These are phyloP conservation scores for Mamestra brassicae DNA, from an alignment of 2,888 invertebrate genomes.

Conservation along the genomic window DNA sequence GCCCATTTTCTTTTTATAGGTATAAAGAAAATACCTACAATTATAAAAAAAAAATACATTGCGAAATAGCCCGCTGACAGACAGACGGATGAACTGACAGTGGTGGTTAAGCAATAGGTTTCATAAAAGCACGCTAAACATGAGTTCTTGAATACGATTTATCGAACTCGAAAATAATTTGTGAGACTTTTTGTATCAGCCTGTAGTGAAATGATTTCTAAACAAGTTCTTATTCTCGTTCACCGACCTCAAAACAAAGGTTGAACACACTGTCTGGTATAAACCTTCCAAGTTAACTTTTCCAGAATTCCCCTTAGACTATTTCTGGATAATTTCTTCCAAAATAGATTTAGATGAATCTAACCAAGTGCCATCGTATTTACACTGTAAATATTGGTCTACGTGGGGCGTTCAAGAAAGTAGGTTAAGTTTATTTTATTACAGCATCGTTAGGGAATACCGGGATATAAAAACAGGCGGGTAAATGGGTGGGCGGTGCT, in stretches of 20 bases:
- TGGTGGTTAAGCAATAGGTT: no score
- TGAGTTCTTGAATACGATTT: no score
- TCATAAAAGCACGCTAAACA: no score
- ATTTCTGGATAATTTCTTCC: slow-evolving; percentile 22
- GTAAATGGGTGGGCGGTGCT: slow-evolving; percentile 34
- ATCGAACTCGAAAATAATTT: neutral
- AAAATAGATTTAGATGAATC: slow-evolving; percentile 22
- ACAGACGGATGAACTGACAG: no score
- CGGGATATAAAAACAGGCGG: slow-evolving; percentile 48
- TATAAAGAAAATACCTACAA: no score
- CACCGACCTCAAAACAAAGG: neutral
- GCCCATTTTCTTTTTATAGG: no score
- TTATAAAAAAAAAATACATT: no score
- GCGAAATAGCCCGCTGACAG: no score
- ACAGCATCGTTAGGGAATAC: slow-evolving; percentile 49
- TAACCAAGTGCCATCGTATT: slow-evolving; percentile 35
- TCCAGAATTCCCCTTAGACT: neutral
- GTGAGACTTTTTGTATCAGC: neutral
- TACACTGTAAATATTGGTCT: slow-evolving; percentile 53
- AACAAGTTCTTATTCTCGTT: neutral
- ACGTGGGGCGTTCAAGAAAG: slow-evolving; percentile 35
- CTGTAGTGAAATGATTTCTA: neutral
- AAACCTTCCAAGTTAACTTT: neutral
- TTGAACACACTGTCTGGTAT: neutral
- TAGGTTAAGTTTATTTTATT: slow-evolving; percentile 61